Conservation (phyloP, 2,113 vertebrate genomes). For the Irena cyanogastra region DNA sequence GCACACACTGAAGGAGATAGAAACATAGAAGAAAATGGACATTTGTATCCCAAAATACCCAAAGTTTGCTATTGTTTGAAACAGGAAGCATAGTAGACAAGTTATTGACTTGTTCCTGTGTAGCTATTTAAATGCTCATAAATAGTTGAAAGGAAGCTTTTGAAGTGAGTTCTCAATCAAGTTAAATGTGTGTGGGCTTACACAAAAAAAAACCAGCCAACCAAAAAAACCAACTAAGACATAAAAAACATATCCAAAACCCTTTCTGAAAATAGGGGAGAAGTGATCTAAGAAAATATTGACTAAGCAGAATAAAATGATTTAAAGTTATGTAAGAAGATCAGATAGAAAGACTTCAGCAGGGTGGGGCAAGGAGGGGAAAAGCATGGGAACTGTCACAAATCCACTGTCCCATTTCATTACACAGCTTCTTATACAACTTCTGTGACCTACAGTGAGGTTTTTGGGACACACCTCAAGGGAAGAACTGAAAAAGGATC, state of each 20-base stretch:
- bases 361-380: neutral
- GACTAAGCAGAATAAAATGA: neutral
- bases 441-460: neutral
- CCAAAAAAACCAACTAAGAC: neutral
- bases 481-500: neutral
- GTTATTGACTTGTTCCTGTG: conserved; percentile 43
- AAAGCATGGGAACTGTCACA: neutral
- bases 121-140: conserved; percentile 28
- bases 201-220: neutral
- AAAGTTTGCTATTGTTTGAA: conserved; percentile 12
- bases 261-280: neutral
- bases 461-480: conserved; percentile 10
- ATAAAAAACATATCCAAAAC: neutral
- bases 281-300: neutral
- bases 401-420: conserved; percentile 3
- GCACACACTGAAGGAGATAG: neutral
- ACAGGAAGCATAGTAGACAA: conserved; percentile 31
- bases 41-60: neutral
- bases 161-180: conserved; percentile 23
- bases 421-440: neutral
- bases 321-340: neutral
- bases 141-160: conserved; percentile 48
- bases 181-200: conserved; percentile 10
- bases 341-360: neutral
- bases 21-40: neutral